Evolutionary conservation across 1,140 invertebrate genomes (phyloP).

Genomic region (Brachionus rubens): DNA sequence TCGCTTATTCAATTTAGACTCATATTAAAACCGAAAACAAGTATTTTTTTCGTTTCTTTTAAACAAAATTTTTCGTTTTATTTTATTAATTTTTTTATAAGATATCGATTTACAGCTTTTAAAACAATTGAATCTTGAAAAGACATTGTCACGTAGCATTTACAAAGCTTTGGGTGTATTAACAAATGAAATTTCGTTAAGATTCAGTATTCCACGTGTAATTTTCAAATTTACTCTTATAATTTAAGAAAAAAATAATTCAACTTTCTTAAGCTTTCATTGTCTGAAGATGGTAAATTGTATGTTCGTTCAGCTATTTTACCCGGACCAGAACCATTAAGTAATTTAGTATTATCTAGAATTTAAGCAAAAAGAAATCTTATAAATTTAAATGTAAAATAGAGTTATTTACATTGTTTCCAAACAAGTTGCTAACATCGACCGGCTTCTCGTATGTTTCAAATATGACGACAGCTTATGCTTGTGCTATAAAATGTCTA

Average conservation of each 20-base stretch:
- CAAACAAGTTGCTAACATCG: background rate
- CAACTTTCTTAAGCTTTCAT: background rate
- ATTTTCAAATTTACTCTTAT: background rate
- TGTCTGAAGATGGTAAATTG: background rate
- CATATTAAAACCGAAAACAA: background rate
- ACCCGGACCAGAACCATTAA: constrained; percentile 10
- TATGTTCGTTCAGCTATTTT: constrained; percentile 21
- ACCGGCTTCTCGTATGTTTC: background rate
- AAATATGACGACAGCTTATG: background rate
- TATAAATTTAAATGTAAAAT: background rate
- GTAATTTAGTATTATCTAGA: background rate
- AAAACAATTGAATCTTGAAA: background rate
- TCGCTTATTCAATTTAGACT: constrained; percentile 12
- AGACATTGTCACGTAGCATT: background rate
- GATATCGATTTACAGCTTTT: background rate
- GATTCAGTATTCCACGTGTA: background rate
- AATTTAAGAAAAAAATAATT: background rate
- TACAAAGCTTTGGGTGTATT: background rate
- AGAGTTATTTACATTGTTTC: constrained; percentile 27
- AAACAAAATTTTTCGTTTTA: background rate
- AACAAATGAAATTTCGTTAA: background rate
- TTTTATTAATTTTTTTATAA: background rate
- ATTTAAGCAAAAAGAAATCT: background rate
- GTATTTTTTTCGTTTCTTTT: background rate
- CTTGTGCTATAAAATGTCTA: constrained; percentile 19